Base-by-base conservation (phyloP, 2,113 vertebrate species). In the Suncus etruscus region DNA sequence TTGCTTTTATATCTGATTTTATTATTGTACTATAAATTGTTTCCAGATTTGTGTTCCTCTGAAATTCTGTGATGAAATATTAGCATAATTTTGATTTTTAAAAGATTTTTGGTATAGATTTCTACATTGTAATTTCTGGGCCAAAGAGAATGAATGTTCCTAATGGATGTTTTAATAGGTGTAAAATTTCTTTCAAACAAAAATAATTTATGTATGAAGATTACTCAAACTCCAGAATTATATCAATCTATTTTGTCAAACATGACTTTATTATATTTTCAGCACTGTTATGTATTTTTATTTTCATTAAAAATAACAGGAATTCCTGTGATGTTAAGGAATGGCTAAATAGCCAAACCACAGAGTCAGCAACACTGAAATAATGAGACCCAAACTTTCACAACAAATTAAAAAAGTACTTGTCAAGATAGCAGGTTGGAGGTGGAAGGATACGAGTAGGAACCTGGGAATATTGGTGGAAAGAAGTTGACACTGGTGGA, bases 251-350 rank as follows among this genome's bases (percentile, higher is more conserved):
- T 54, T 32, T 95, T 91, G 76, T 29, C 78, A 22, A 88, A 86
- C 84, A 88, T 54, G 78, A 27, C 81, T 29, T 54, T 48, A 10
- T 66, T 61, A 24, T 7, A 11, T 79, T 39, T 39, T 80, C 24
- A 15, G 48, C 72, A 29, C 16, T 89, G 70, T 82, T 63, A 81
- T 15, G 65, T 79, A n/a, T 8, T 79, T 76, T 83, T 65, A 47
- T 47, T 91, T 95, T 84, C 27, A 54, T 83, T 88, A 31, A 74
- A 79, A 78, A 31, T 54, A 61, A 66, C 27, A 27, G 65, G 65
- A 61, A 66, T 58, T 58, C 12, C 18, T 58, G 54, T 58, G 39
- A 39, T 39, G 39, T 39, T 39, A 39, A 39, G 39, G 39, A 39
- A 39, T 39, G 39, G 39, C 39, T 39, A 39, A 39, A 39, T 39